Evolutionary conservation across 2,888 invertebrate genomes (phyloP).

Genomic region (Athalia rosae): DNA sequence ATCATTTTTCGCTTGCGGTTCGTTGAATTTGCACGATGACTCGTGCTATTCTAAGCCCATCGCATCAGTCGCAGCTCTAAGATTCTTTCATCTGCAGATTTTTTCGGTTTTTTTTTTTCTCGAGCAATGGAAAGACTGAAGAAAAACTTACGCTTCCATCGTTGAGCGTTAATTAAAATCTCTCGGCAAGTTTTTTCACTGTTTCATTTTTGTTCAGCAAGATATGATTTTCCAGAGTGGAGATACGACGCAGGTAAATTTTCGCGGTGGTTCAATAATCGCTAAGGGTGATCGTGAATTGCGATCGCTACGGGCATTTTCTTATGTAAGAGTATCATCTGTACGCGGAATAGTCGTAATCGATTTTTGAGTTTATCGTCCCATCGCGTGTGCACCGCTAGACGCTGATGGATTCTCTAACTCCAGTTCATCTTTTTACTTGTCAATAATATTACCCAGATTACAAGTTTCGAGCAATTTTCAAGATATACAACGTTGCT

Average conservation of each 20-base stretch:
- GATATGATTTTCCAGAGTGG: no score
- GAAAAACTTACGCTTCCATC: not conserved
- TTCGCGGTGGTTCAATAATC: no score
- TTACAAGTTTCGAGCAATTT: constrained; percentile 17
- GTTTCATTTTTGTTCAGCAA: no score
- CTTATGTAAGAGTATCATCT: constrained; percentile 6
- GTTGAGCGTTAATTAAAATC: no score
- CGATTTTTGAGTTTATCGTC: constrained; percentile 19
- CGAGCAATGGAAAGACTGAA: not conserved
- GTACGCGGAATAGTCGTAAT: not conserved
- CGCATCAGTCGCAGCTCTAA: constrained; percentile 5
- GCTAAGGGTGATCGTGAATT: no score
- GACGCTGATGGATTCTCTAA: constrained; percentile 10
- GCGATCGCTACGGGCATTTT: constrained; percentile 17
- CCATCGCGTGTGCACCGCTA: constrained; percentile 27
- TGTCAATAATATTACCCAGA: constrained; percentile 26
- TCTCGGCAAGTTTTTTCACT: no score
- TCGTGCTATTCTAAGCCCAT: constrained; percentile 16
- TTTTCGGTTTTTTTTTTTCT: not conserved
- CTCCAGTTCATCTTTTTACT: constrained; percentile 17
- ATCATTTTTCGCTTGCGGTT: constrained; percentile 4
- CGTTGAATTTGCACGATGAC: constrained; percentile 5
- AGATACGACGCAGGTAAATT: no score
- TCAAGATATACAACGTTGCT: not conserved
- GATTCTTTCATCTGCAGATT: not conserved